These are phyloP conservation scores for Zalophus californianus DNA, from an alignment of 2,797 vertebrate genomes.

Conservation along the genomic window DNA sequence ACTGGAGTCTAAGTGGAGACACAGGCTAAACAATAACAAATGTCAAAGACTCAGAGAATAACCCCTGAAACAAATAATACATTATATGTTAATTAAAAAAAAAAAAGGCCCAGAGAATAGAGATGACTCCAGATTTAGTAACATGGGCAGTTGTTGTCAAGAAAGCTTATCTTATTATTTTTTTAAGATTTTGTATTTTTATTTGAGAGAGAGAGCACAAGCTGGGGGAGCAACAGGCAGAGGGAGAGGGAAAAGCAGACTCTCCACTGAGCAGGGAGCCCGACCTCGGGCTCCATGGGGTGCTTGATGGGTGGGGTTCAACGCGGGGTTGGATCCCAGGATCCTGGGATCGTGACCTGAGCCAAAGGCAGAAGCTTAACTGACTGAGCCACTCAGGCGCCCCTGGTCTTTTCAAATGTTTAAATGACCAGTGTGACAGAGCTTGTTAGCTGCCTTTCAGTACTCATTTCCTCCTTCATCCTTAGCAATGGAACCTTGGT, in stretches of 20 bases:
- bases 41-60: neutral
- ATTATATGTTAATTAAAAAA: no score
- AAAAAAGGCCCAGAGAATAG: no score
- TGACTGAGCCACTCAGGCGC: neutral
- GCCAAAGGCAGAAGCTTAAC: neutral
- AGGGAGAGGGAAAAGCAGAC: no score
- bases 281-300: no score
- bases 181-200: no score
- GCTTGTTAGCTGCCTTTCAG: neutral
- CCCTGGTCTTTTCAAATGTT: conserved; percentile 10
- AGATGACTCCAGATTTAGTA: neutral
- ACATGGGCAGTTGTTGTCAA: neutral
- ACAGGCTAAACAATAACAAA: neutral
- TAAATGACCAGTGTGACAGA: neutral
- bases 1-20: neutral
- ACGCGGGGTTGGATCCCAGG: neutral
- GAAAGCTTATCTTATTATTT: neutral
- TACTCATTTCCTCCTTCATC: neutral
- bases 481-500: neutral
- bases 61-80: no score
- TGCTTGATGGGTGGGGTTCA: neutral
- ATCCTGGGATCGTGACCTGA: neutral
- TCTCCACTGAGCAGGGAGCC: no score
- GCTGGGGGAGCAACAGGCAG: no score
- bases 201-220: no score